Base-by-base conservation (phyloP, 2,113 vertebrate species). In the Lasiurus cinereus region DNA sequence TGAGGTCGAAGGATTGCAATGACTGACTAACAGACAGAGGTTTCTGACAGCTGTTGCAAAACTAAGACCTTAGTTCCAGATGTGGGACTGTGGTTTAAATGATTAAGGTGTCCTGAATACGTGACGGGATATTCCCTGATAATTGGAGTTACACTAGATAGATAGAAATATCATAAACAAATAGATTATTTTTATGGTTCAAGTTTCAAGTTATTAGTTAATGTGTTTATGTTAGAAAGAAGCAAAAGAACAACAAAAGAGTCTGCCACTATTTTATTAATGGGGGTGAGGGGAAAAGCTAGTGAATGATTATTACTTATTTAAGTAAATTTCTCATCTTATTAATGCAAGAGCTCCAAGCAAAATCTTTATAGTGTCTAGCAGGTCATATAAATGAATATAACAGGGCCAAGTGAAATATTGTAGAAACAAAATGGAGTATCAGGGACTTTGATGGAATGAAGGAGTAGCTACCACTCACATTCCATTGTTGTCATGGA, bases 321-420 rank as follows among this genome's bases (percentile, higher is more conserved):
- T 90, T 79, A 90, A 96, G 39, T 46, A 82, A 92, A 93, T 50
- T 62, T 29, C 3, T 93, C 73, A 78, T 70, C 21, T 91, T n/a
- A 74, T 94, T 88, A 84, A 84, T 62, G 2, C 33, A 69, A 31
- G 48, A 77, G 31, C 11, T 22, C 43, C 72, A 19, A 88, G 15
- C 31, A 84, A 94, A 72, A 84, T 78, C 24, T 48, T 73, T 39
- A 31, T 16, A 24, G 31, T 64, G 24, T 85, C 52, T 69, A 54
- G 1, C 29, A 91, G 29, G 22, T 83, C 59, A 77, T 48, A 62
- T 46, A 91, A 92, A 67, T 31, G 8, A 92, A 93, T 31, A 8
- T 21, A 50, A 72, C 14, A 59, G 43, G 48, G 8, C 31, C 66
- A 56, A 72, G 9, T n/a, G 16, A 90, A 93, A 80, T 39, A 39